phyloP scores from a whole-genome alignment of 64 coral and sea anemone genomes.

The Platygyra sinensis region DNA sequence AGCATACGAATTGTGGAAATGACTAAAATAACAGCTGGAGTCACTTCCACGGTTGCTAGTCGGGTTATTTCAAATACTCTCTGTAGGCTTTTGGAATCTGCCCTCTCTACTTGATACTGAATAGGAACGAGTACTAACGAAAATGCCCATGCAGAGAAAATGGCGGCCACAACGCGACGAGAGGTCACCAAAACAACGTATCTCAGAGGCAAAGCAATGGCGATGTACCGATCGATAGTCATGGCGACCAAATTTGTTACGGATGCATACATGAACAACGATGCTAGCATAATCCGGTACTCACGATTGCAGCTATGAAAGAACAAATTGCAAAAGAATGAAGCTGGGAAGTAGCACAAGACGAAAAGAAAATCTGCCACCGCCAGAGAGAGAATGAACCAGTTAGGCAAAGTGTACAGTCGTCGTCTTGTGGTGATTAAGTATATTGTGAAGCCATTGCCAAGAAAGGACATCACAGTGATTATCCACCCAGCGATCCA shows the following conservation, averaged over 20 bases:
- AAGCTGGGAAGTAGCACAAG: constrained; percentile 12
- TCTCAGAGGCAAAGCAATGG: not conserved
- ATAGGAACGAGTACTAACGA: not conserved
- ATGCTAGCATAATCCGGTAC: constrained; percentile 1
- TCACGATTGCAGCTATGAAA: constrained; percentile 10
- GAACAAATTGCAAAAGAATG: not conserved
- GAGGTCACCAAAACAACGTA: constrained; percentile 5
- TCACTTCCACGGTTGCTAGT: not conserved
- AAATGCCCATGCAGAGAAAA: not conserved
- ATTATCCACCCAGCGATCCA: not conserved
- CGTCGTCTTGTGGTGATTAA: not conserved
- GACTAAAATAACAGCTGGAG: not conserved
- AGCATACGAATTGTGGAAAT: not conserved
- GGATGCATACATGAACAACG: constrained; percentile 11
- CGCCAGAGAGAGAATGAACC: not conserved
- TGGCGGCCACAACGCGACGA: not conserved
- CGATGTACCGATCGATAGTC: constrained; percentile 11
- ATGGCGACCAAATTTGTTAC: constrained; percentile 1
- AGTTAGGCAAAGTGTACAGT: not conserved
- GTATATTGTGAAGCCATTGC: not conserved
- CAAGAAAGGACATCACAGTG: not conserved
- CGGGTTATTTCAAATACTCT: constrained; percentile 1
- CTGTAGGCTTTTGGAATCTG: not conserved
- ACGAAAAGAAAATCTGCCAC: constrained; percentile 3
- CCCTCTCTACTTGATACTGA: not conserved